Conservation (phyloP, 2,113 vertebrate species). For the Passer domesticus region DNA sequence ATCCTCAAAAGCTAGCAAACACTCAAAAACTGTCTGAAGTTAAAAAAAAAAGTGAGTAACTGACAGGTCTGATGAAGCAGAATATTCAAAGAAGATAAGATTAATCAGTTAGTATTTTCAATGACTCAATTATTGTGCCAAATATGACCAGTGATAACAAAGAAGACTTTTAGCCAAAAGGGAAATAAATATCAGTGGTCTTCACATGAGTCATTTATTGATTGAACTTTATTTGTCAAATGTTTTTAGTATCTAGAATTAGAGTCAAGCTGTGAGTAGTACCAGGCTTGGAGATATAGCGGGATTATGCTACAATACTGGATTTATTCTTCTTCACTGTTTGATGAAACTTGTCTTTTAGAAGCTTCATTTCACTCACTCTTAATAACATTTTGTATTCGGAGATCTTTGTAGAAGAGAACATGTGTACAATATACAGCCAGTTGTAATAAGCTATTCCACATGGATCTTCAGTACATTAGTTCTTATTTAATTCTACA, state of each 20-base stretch:
- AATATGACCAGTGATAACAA: not conserved
- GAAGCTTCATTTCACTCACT: not conserved
- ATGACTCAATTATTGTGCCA: not conserved
- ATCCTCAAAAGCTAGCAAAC: not conserved
- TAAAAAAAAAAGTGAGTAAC: not conserved
- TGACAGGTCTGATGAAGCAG: not conserved
- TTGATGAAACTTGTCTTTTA: not conserved
- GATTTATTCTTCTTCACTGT: not conserved
- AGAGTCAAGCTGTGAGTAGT: not conserved
- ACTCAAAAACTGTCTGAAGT: not conserved
- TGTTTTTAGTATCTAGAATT: not conserved
- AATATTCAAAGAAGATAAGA: not conserved
- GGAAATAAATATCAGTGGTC: not conserved
- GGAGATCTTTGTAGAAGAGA: not conserved
- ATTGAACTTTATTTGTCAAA: not conserved
- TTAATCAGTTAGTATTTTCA: not conserved
- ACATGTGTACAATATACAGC: not conserved
- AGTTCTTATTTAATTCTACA: not conserved
- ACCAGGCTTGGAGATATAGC: not conserved
- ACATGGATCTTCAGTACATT: not conserved
- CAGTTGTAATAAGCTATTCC: not conserved
- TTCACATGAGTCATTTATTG: not conserved
- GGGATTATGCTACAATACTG: not conserved
- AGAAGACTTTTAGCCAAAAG: conserved; percentile 11
- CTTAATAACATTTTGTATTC: not conserved